Percentiles rank a stretch among this genome's conserved stretches.
These are phyloP conservation scores for Strix uralensis DNA, from an alignment of 2,113 vertebrate genomes.

Conservation along the genomic window DNA sequence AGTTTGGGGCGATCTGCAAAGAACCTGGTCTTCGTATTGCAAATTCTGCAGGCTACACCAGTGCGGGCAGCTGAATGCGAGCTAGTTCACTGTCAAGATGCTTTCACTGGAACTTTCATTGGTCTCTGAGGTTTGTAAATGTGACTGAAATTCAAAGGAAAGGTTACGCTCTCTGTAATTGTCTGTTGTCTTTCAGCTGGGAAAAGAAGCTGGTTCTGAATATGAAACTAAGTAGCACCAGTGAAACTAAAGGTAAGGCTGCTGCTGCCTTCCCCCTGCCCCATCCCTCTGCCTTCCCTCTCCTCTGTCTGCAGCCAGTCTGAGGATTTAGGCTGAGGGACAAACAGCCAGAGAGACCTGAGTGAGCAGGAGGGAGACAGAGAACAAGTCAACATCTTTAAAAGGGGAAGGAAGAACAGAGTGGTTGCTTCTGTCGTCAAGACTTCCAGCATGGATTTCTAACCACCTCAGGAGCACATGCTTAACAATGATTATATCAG, in stretches of 20 bases:
- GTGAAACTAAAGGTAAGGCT: slow-evolving; percentile 1
- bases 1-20: background rate
- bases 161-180: background rate
- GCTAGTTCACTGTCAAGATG: background rate
- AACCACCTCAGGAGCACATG: background rate
- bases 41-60: background rate
- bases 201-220: background rate
- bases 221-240: background rate
- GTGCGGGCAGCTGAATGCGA: background rate
- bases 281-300: background rate
- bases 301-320: background rate
- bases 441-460: background rate
- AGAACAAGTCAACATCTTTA: background rate
- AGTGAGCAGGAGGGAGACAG: background rate
- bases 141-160: background rate
- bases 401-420: background rate
- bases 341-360: background rate
- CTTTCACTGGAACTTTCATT: background rate
- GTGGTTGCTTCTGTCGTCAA: background rate
- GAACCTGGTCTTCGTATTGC: background rate
- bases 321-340: background rate
- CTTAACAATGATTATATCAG: background rate
- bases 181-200: slow-evolving; percentile 15
- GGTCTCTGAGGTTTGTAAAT: background rate
- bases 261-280: background rate